Evolutionary conservation across 2,888 invertebrate genomes (phyloP), one percentile per base, ranked within the genome.

Genomic region (Polydrusus tereticollis): DNA sequence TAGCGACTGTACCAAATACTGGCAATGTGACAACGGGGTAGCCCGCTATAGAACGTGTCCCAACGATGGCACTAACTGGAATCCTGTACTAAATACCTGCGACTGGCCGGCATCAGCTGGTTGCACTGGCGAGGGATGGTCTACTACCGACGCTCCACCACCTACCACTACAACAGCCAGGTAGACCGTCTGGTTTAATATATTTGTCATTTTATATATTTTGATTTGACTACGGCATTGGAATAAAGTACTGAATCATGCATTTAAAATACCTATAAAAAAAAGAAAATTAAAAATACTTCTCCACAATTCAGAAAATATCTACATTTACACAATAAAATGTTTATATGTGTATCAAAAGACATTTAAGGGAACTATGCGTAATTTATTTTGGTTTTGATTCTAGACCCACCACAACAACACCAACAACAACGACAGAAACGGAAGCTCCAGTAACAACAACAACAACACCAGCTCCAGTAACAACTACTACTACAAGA

Each of bases 1-100:
- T 57, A 62, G 62, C 69, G 72, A 75, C 14, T 77, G 77, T 29
- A 29, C 59, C 23, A 76, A 74, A 66, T 77, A 69, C 41, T 77
- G 73, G 70, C 67, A 76, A 57, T 77, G 77, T 16, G 64, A 67
- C 12, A 74, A 73, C 29, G 75, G 75, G 7, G 63, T 55, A 12
- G 64, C 76, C 7, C 63, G 70, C 29, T 50, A 45, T 10, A 52
- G 68, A 12, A 41, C 65, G 7, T 77, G 77, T 8, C 7, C 36
- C 10, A 36, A 12, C n/a, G n/a, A 36, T 60, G 57, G 72, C 0
- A 23, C 45, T 8, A 63, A 55, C 7, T 77, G 75, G 18, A 72
- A 74, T 52, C 69, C 72, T 0, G 36, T 18, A 1, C 20, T 73
- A 8, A 72, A 73, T 14, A 74, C 71, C 1, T 77, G 77, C 36